Evolutionary conservation across 1,140 invertebrate species (phyloP).

Genomic region (Drosophila mayri): DNA sequence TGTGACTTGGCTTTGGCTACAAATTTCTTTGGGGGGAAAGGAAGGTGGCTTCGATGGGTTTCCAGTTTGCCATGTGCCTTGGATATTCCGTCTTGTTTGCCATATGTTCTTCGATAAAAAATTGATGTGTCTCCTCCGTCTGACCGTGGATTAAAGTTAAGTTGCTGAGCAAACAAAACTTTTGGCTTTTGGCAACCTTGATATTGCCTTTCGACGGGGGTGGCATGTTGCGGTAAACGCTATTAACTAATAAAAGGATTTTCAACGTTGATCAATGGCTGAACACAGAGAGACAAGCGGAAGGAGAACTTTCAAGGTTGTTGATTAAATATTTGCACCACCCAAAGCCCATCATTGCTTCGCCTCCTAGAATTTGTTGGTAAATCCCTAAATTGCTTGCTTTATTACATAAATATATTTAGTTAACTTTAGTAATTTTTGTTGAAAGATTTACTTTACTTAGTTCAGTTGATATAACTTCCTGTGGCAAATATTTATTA

Average conservation of each 20-base stretch:
- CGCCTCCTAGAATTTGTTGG: not conserved
- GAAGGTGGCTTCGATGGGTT: constrained; percentile 7
- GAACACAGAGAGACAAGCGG: not conserved
- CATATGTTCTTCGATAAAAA: constrained; percentile 63
- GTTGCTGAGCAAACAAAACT: constrained; percentile 56
- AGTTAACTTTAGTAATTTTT: no score
- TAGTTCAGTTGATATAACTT: not conserved
- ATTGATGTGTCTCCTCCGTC: constrained; percentile 52
- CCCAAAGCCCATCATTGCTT: not conserved
- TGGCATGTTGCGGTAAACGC: constrained; percentile 52
- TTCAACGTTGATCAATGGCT: constrained; percentile 63
- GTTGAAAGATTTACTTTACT: no score
- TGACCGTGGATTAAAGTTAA: constrained; percentile 74
- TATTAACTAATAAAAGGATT: constrained; percentile 68
- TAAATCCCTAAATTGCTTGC: constrained; percentile 23
- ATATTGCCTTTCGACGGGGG: constrained; percentile 31
- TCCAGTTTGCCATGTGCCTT: constrained; percentile 41
- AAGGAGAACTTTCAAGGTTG: constrained; percentile 31
- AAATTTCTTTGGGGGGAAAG: not conserved
- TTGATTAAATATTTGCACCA: constrained; percentile 29
- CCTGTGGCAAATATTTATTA: not conserved
- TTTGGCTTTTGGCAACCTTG: constrained; percentile 56
- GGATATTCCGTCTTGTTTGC: constrained; percentile 57
- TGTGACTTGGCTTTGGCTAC: constrained; percentile 56
- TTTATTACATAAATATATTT: constrained; percentile 7